Percentiles rank a stretch among this genome's conserved stretches.
Conservation (phyloP, 2,888 invertebrate genomes). For the Leistus spinibarbis region DNA sequence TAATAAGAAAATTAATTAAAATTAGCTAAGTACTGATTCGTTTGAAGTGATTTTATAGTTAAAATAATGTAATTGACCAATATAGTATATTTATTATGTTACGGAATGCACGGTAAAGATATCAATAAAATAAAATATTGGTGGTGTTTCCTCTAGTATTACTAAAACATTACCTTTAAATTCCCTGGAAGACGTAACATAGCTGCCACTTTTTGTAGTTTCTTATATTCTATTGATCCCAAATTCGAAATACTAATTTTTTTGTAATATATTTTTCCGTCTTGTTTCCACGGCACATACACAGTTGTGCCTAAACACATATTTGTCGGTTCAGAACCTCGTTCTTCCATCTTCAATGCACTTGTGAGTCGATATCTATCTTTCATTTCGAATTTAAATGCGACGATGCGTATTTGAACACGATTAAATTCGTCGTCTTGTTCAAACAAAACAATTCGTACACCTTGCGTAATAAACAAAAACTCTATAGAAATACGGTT, state of each 20-base stretch:
- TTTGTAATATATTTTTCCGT: neutral
- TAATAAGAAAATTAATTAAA: too few species aligned
- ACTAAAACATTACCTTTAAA: constrained; percentile 2
- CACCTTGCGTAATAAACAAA: neutral
- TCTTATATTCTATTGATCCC: neutral
- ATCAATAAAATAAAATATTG: neutral
- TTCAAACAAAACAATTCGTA: neutral
- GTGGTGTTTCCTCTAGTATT: too few species aligned
- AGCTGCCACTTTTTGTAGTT: neutral
- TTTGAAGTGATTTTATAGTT: too few species aligned
- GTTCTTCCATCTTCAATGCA: neutral
- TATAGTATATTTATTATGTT: too few species aligned
- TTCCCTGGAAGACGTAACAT: neutral
- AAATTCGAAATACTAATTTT: neutral
- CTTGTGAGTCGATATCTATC: neutral
- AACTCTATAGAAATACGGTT: neutral
- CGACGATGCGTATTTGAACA: neutral
- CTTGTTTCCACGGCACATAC: neutral
- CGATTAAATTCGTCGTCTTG: neutral
- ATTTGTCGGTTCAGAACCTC: neutral
- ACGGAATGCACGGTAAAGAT: too few species aligned
- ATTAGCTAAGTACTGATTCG: too few species aligned
- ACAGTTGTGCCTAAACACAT: neutral
- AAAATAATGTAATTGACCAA: too few species aligned
- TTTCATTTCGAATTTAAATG: neutral